Evolutionary conservation across 2,888 invertebrate species (phyloP), one percentile per base, ranked within the genome.

Genomic region (Carterocephalus palaemon): DNA sequence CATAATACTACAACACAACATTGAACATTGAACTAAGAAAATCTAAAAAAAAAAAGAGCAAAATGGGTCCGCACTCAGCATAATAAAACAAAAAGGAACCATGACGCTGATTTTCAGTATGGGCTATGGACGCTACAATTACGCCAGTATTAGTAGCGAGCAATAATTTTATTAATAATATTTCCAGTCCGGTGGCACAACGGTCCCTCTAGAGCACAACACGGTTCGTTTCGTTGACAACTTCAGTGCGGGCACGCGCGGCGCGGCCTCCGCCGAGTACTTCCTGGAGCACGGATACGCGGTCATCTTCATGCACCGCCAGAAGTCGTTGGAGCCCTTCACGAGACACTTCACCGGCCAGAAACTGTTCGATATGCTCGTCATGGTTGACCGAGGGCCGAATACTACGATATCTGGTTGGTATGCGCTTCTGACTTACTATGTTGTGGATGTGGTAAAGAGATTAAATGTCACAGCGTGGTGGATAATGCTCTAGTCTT

Each of bases 211-310:
- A 43, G 99, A 99, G 71, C 96, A 96, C 74, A 96, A 97, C 71
- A 98, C 98, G 0, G 99, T 99, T 1, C 90, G 99, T 37, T 99
- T 96, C 80, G 97, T 99, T 42, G 99, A 99, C 77, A 99, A 99
- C 88, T 99, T 99, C 81, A 99, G 98, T 75, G 95, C 97, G 9
- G 99, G 99, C 31, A 96, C 94, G 0, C 89, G 99, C 54, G 99
- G 99, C 12, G 92, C 99, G 0, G 92, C 96, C 0, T 98, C 98
- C 0, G 93, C 98, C 0, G 99, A 99, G 89, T 95, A 97, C 74
- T 99, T 99, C 82, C 88, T 99, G 24, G 92, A 94, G 55, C 82
- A 83, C 23, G 85, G 82, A 2, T 99, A 98, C 78, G 93, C 94
- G 23, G 98, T 98, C 39, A 94, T 99, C 67, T 99, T 98, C 84